Evolutionary conservation across 37 sponge, comb jelly and placozoan genomes (phyloP).

Genomic region (Spongilla lacustris): DNA sequence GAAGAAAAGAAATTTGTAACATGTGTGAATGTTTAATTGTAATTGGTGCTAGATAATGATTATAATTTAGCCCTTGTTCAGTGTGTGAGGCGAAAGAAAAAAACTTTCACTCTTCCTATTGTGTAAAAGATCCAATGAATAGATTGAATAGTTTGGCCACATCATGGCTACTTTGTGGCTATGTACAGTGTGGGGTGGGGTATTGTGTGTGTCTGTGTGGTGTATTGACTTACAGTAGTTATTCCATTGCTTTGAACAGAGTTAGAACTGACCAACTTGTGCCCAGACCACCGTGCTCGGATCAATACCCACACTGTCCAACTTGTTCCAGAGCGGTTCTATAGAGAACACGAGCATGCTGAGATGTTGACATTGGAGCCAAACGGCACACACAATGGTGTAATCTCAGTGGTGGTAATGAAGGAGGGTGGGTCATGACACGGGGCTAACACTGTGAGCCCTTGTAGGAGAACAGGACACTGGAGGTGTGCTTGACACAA

Average conservation of each 20-base stretch:
- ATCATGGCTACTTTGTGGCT: too few species aligned
- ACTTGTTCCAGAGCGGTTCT: conserved; percentile 66
- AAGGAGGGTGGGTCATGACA: neutral
- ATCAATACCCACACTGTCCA: conserved; percentile 76
- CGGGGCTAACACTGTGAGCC: too few species aligned
- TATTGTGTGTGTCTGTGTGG: neutral
- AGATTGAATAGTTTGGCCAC: too few species aligned
- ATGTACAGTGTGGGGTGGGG: too few species aligned
- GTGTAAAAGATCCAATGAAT: too few species aligned
- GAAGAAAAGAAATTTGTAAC: too few species aligned
- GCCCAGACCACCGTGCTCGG: conserved; percentile 14
- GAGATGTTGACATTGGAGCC: conserved; percentile 47
- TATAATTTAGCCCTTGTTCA: too few species aligned
- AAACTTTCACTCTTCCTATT: too few species aligned
- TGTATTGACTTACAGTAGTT: neutral
- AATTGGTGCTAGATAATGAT: too few species aligned
- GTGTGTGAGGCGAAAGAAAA: too few species aligned
- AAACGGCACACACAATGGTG: neutral
- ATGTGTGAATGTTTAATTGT: too few species aligned
- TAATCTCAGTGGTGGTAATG: conserved; percentile 35
- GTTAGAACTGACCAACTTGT: conserved; percentile 25
- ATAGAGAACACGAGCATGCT: conserved; percentile 42
- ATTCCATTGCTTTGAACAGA: conserved; percentile 16
- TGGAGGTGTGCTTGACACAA: conserved; percentile 81
- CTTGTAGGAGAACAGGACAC: conserved; percentile 65